phyloP scores from a whole-genome alignment of 2,888 invertebrate genomes.

The Dynastes tityus region DNA sequence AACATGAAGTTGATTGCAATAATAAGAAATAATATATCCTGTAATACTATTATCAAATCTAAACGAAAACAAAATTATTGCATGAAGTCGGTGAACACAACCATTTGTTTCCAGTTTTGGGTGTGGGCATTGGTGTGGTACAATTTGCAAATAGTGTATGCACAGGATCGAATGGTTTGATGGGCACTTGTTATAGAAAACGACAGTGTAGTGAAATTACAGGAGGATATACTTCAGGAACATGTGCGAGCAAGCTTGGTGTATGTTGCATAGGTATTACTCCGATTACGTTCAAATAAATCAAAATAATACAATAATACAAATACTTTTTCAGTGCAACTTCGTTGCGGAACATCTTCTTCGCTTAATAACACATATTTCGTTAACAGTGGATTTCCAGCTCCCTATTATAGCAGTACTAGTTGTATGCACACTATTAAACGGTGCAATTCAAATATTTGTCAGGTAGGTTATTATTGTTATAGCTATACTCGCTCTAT shows the following conservation, averaged over 20 bases:
- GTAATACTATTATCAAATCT: neutral
- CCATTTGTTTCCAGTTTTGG: slow-evolving; percentile 23
- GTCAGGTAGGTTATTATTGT: slow-evolving; percentile 73
- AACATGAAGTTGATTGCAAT: too few relatives aligned
- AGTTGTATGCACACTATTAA: slow-evolving; percentile 82
- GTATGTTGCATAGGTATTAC: slow-evolving; percentile 85
- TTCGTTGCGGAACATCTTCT: slow-evolving; percentile 81
- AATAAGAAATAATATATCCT: neutral
- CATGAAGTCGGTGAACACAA: neutral
- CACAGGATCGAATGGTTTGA: slow-evolving; percentile 76
- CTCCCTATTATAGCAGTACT: slow-evolving; percentile 79
- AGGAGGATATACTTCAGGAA: slow-evolving; percentile 79
- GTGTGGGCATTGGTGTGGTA: slow-evolving; percentile 48
- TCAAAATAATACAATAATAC: neutral
- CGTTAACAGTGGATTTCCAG: slow-evolving; percentile 84
- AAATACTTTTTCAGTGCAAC: slow-evolving; percentile 75
- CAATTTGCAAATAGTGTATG: slow-evolving; percentile 83
- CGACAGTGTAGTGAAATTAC: slow-evolving; percentile 81
- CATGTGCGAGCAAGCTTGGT: slow-evolving; percentile 80
- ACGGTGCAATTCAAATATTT: slow-evolving; percentile 79
- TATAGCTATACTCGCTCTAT: neutral
- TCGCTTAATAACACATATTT: slow-evolving; percentile 89
- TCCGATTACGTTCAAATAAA: slow-evolving; percentile 62
- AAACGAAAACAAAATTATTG: neutral
- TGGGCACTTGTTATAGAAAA: slow-evolving; percentile 84